These are phyloP conservation scores for Malurus leucopterus DNA, from an alignment of 2,797 vertebrate genomes.

Conservation along the genomic window DNA sequence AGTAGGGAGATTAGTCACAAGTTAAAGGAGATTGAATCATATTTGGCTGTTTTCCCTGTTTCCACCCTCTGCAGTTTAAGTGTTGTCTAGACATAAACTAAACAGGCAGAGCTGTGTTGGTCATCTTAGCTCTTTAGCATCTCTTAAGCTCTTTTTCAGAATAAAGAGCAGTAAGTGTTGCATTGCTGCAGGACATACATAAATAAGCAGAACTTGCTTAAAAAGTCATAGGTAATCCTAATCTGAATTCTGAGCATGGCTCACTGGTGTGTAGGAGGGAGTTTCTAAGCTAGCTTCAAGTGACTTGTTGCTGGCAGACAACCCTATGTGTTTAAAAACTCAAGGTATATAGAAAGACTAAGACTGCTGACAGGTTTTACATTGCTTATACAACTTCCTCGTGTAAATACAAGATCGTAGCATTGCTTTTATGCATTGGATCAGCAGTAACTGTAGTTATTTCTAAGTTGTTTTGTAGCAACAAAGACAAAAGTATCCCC, in stretches of 20 bases:
- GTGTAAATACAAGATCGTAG: neutral
- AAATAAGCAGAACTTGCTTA: slow-evolving; percentile 34
- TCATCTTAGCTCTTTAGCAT: slow-evolving; percentile 32
- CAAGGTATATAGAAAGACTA: neutral
- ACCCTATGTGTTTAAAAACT: neutral
- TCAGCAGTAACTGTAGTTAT: neutral
- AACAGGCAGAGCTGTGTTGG: slow-evolving; percentile 28
- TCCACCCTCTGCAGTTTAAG: slow-evolving; percentile 40
- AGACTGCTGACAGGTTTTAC: neutral
- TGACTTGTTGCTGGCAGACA: slow-evolving; percentile 46
- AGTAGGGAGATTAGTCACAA: slow-evolving; percentile 67
- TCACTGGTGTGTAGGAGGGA: slow-evolving; percentile 50
- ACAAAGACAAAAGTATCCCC: neutral
- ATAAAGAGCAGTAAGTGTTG: neutral
- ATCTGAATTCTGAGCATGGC: slow-evolving; percentile 41
- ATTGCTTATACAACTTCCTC: neutral
- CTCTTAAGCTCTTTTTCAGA: slow-evolving; percentile 2
- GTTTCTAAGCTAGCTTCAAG: slow-evolving; percentile 33
- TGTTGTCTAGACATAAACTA: slow-evolving; percentile 67
- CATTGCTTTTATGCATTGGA: neutral
- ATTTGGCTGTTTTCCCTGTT: slow-evolving; percentile 58
- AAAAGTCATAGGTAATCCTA: slow-evolving; percentile 32
- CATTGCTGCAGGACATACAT: slow-evolving; percentile 12
- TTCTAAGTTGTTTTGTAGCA: neutral
- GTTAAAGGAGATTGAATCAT: slow-evolving; percentile 62